Evolutionary conservation across 92 coral and sea anemone genomes (phyloP).

Genomic region (Epizoanthus illoricatus): DNA sequence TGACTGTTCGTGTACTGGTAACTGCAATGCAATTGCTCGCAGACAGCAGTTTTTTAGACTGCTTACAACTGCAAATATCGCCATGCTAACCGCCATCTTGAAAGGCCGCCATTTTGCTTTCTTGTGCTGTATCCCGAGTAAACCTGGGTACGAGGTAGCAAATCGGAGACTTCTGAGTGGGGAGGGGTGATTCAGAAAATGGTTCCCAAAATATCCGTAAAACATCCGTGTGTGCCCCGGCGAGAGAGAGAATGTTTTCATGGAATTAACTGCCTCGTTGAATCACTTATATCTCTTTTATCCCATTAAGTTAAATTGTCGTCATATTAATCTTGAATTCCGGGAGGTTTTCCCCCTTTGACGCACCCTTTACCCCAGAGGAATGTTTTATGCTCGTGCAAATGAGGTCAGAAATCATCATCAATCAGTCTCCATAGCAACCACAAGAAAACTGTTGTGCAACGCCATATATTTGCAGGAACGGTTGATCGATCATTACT

Average conservation of each 20-base stretch:
- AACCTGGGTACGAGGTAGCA: constrained; percentile 10
- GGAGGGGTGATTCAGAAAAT: not conserved
- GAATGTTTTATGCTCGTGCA: not conserved
- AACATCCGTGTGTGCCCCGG: too few relatives aligned
- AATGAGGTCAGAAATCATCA: not conserved
- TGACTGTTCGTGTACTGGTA: constrained; percentile 71
- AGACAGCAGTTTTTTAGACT: constrained; percentile 78
- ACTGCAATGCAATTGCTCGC: constrained; percentile 71
- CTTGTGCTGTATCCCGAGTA: not conserved
- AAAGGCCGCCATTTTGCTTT: constrained; percentile 35
- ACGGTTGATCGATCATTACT: not conserved
- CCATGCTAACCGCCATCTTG: constrained; percentile 74
- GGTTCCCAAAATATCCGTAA: too few relatives aligned
- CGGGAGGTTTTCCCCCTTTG: too few relatives aligned
- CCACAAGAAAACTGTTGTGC: not conserved
- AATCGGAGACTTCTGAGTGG: not conserved
- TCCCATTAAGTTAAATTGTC: too few relatives aligned
- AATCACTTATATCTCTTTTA: too few relatives aligned
- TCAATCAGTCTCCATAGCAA: constrained; percentile 31
- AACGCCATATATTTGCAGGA: not conserved
- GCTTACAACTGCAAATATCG: constrained; percentile 48
- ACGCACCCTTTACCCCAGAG: not conserved
- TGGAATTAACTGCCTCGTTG: too few relatives aligned
- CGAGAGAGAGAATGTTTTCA: too few relatives aligned
- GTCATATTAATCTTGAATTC: too few relatives aligned